Conservation (phyloP, 1,140 invertebrate species). For the Drosophila auraria region DNA sequence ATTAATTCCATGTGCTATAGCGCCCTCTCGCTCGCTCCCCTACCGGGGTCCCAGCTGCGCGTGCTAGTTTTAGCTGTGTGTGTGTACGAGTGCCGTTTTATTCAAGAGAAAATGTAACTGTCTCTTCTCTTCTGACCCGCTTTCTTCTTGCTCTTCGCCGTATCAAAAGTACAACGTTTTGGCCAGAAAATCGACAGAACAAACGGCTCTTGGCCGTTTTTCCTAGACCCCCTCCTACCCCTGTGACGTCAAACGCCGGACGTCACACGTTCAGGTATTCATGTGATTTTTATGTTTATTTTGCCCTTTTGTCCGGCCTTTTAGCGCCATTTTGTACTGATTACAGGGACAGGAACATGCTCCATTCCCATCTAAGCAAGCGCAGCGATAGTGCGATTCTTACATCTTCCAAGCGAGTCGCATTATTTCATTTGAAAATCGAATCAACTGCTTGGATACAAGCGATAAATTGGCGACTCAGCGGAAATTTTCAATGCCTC, state of each 20-base stretch:
- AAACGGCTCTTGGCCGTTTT: conserved; percentile 17
- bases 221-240: neutral
- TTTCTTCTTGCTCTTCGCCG: conserved; percentile 34
- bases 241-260: conserved; percentile 60
- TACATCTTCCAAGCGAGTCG: conserved; percentile 16
- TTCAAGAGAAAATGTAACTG: conserved; percentile 41
- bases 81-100: conserved; percentile 4
- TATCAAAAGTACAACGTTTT: conserved; percentile 11
- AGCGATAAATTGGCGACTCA: conserved; percentile 4
- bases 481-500: conserved; percentile 12
- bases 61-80: conserved; percentile 36
- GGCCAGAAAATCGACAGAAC: conserved; percentile 3
- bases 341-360: conserved; percentile 19
- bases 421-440: conserved; percentile 22
- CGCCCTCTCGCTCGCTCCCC: conserved; percentile 55
- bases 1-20: conserved; percentile 69
- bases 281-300: conserved; percentile 64
- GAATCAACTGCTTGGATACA: conserved; percentile 12
- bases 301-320: conserved; percentile 57
- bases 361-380: neutral
- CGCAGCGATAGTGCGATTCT: conserved; percentile 15
- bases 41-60: conserved; percentile 32
- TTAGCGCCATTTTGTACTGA: conserved; percentile 60
- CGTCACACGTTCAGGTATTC: conserved; percentile 19
- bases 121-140: conserved; percentile 34